Conservation (phyloP, 2,888 invertebrate species). For the Encarsia formosa region DNA sequence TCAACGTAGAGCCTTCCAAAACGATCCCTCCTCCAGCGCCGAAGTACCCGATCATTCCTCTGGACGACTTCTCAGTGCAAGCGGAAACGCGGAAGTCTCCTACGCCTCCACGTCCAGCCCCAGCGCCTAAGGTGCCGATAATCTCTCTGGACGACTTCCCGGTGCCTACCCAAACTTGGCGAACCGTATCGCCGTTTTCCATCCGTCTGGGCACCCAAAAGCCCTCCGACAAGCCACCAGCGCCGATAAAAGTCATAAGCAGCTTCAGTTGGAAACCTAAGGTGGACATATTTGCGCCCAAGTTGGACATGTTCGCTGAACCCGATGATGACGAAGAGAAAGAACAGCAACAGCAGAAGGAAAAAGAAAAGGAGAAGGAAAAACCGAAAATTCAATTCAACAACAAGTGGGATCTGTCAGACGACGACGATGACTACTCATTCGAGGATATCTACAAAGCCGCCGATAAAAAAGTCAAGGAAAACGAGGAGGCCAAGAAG, state of each 20-base stretch:
- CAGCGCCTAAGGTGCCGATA: slow-evolving; percentile 11
- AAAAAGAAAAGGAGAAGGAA: slow-evolving; percentile 37
- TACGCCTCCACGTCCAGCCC: no score
- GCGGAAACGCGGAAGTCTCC: no score
- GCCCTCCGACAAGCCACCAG: slow-evolving; percentile 46
- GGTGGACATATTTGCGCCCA: slow-evolving; percentile 48
- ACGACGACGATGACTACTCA: slow-evolving; percentile 78
- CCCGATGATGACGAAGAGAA: no score
- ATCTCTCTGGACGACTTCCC: slow-evolving; percentile 8
- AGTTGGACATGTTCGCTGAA: no score
- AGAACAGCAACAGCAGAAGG: no score
- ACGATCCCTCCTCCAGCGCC: no score
- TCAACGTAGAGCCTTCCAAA: slow-evolving; percentile 56
- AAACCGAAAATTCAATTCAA: slow-evolving; percentile 41
- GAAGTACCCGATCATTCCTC: no score
- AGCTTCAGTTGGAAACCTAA: slow-evolving; percentile 50
- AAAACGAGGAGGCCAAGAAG: slow-evolving; percentile 61
- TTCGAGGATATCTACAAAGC: slow-evolving; percentile 79
- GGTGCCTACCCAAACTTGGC: slow-evolving; percentile 24
- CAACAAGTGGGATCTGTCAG: slow-evolving; percentile 60
- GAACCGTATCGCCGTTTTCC: slow-evolving; percentile 54
- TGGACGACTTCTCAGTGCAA: no score
- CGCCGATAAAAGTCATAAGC: no score
- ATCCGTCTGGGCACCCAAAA: slow-evolving; percentile 50
- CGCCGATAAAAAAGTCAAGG: slow-evolving; percentile 69